Evolutionary conservation across 2,888 invertebrate genomes (phyloP).

Genomic region (Oscheius onirici): DNA sequence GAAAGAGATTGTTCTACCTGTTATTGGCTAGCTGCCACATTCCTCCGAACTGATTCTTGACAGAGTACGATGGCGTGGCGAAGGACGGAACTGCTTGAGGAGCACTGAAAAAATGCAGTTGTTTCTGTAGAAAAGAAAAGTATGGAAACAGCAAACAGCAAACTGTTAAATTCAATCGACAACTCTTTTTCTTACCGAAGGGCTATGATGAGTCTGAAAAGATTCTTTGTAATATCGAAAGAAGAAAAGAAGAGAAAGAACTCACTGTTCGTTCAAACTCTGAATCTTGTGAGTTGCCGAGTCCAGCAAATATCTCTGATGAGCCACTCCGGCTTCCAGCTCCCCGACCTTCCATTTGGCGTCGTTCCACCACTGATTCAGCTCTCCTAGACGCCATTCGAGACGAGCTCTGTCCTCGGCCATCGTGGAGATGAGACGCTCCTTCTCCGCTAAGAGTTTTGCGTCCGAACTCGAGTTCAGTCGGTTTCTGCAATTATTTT

Average conservation of each 20-base stretch:
- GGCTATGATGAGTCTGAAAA: conserved; percentile 32
- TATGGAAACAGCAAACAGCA: neutral
- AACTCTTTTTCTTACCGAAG: conserved; percentile 26
- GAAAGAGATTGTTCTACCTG: neutral
- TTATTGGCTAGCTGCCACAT: conserved; percentile 31
- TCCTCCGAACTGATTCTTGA: conserved; percentile 19
- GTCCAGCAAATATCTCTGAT: conserved; percentile 56
- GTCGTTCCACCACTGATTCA: conserved; percentile 63
- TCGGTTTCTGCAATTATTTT: conserved; percentile 35
- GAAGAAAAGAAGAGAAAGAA: neutral
- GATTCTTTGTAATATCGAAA: neutral
- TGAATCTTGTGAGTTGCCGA: conserved; percentile 52
- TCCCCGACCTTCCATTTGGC: conserved; percentile 65
- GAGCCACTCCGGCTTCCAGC: conserved; percentile 56
- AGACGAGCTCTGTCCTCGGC: conserved; percentile 59
- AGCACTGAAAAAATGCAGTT: conserved; percentile 18
- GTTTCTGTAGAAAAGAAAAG: neutral
- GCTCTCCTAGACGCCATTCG: conserved; percentile 61
- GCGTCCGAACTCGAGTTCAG: conserved; percentile 40
- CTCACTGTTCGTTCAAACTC: conserved; percentile 51
- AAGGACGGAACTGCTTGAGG: conserved; percentile 8
- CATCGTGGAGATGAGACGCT: conserved; percentile 48
- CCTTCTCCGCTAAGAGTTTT: conserved; percentile 47
- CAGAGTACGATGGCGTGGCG: conserved; percentile 18
- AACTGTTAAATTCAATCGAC: neutral